Base-by-base conservation (phyloP, 2,888 invertebrate genomes). In the Drosophila limbata region DNA sequence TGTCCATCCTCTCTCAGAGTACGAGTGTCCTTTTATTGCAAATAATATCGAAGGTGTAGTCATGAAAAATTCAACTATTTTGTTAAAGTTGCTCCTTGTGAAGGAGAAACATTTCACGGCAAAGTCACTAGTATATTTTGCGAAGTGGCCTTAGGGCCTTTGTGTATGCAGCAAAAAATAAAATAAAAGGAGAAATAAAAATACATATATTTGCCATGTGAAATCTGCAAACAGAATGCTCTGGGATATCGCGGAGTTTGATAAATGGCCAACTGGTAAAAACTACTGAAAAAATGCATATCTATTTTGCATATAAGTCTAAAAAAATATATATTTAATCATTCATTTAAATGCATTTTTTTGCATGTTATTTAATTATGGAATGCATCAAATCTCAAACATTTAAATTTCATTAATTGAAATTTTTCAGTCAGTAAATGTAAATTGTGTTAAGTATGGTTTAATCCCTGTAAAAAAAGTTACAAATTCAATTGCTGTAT, bases 191-290 rank as follows among this genome's bases (percentile, higher is more conserved):
- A 48, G 35, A 33, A 55, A 47, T 55, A 61, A 28, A 55, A 25
- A 35, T 21, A 35, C 21, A 13, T 76, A 47, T 35, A 35, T 51
- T 44, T 51, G 57, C 40, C 45, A 19, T 55, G 42, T 31, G 63
- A 64, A 59, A 64, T 42, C 55, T 64, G 57, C 17, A 31, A 47
- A 39, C n/a, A 13, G n/a, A 69, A 45, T 33, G 57, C 68, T 52
- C 21, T 4, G n/a, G 39, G 78, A 63, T 33, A n/a, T 52, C 17
- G 31, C n/a, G 47, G 8, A 33, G 28, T 63, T 67, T 67, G 40
- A 77, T 64, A 77, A 63, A 77, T 72, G 59, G 39, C 47, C 68
- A 75, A 63, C 64, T 42, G 63, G 45, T 60, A 65, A 47, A 47
- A 47, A 33, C n/a, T 3, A 45, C 2, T 13, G 3, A n/a, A 45